These are phyloP conservation scores for Entosphenus tridentatus DNA, from an alignment of 2,113 vertebrate genomes.

Conservation along the genomic window DNA sequence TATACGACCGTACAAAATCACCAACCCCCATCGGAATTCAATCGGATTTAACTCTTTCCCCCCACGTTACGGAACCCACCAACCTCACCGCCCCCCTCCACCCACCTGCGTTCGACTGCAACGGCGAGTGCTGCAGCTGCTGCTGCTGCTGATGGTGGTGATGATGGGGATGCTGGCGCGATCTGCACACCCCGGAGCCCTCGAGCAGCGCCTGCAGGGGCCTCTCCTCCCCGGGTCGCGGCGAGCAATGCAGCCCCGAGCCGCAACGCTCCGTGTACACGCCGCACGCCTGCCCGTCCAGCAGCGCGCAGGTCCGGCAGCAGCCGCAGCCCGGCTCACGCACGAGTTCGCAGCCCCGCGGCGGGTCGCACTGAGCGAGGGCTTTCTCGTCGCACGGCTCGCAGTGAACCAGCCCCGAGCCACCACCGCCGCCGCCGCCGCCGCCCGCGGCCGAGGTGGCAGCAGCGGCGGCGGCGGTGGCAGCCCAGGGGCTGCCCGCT, in stretches of 20 bases:
- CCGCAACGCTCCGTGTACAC: slow-evolving; percentile 68
- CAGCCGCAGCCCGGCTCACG: slow-evolving; percentile 72
- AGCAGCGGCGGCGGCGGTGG: no score
- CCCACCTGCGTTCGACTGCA: no score
- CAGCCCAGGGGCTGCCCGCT: no score
- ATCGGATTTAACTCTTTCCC: no score
- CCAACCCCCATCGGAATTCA: no score
- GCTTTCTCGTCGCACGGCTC: slow-evolving; percentile 49
- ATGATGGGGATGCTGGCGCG: no score
- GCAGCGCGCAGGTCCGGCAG: slow-evolving; percentile 59
- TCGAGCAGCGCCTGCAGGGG: slow-evolving; percentile 58
- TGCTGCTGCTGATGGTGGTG: no score
- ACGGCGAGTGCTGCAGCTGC: no score
- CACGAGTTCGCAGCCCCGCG: slow-evolving; percentile 41
- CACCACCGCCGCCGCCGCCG: slow-evolving; percentile 35
- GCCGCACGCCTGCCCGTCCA: slow-evolving; percentile 37
- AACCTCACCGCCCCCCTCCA: no score
- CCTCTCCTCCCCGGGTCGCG: slow-evolving; percentile 29
- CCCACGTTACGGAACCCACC: no score
- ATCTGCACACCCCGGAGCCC: slow-evolving; percentile 45
- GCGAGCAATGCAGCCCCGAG: slow-evolving; percentile 37
- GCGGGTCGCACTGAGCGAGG: slow-evolving; percentile 39
- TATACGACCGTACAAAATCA: no score
- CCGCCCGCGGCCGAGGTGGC: slow-evolving; percentile 7
- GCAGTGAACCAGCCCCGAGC: slow-evolving; percentile 60